Evolutionary conservation across 1,140 invertebrate genomes (phyloP), one percentile per base, ranked within the genome.

Genomic region (Ditylenchus dipsaci): DNA sequence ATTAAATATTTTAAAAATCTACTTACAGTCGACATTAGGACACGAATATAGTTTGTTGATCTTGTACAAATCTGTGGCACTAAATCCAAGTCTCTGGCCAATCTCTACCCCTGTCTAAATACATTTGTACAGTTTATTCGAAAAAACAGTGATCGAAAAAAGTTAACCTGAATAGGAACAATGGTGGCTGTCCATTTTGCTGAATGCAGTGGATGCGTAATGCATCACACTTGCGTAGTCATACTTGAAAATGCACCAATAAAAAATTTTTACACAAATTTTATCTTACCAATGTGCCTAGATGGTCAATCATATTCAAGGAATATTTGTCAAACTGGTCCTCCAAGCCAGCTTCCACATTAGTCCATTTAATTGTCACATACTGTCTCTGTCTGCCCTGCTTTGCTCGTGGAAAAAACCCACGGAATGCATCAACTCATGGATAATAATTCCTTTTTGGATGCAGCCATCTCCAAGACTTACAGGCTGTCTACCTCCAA

Each of bases 401-500:
- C 76, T 78, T 63, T 86, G 85, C 63, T 85, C 84, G 62, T 85
- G 84, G 68, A 81, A 84, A n/a, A 85, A 84, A 1, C 85, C 85
- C 15, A 85, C 74, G 1, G 81, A 79, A 53, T 86, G 84, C 85
- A 71, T 71, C 26, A 71, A 49, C 30, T 73, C 71, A 9, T 68
- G 70, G 45, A 72, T 72, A 23, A 88, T 84, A 1, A 87, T 87
- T 0, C 75, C 81, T 47, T 83, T 79, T 27, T 78, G 79, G 0
- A 91, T 84, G 76, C 91, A 92, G 1, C 89, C 89, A 0, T 89
- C 88, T 0, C 84, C 86, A 19, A 87, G 74, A 8, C 74, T 78
- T 15, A 82, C 75, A 42, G 79, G 77, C 64, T 82, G 80, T 70
- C 82, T 83, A 56, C 80, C 80, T 26, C 79, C 86, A 85, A 27